These are phyloP conservation scores for Microhierax caerulescens DNA, from an alignment of 2,797 vertebrate genomes.

Conservation along the genomic window DNA sequence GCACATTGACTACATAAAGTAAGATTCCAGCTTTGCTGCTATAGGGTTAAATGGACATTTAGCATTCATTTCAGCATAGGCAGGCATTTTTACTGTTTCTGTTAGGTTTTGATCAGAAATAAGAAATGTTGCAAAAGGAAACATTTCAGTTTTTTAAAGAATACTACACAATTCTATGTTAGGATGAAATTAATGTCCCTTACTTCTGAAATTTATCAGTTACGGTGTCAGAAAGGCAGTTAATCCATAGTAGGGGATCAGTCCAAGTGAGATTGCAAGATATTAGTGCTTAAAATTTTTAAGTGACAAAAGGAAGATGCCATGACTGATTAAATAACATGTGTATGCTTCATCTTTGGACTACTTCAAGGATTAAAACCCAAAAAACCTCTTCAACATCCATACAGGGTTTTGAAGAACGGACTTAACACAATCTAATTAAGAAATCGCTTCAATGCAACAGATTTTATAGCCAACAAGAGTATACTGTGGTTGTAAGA, in stretches of 20 bases:
- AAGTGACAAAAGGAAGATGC: not conserved
- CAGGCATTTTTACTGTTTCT: not conserved
- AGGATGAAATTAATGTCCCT: not conserved
- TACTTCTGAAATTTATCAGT: not conserved
- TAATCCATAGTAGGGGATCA: not conserved
- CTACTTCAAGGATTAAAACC: not conserved
- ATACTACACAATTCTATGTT: not conserved
- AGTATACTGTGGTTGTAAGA: not conserved
- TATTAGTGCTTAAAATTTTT: not conserved
- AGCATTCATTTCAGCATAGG: not conserved
- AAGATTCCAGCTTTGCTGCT: not conserved
- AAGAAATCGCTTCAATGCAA: not conserved
- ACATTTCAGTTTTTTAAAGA: not conserved
- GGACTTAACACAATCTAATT: not conserved
- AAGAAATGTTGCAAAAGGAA: not conserved
- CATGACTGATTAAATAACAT: not conserved
- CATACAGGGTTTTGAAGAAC: not conserved
- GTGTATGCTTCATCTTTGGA: not conserved
- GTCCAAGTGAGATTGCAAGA: not conserved
- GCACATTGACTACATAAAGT: not conserved
- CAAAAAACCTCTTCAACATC: not conserved
- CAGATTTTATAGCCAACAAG: not conserved
- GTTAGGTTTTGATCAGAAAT: not conserved
- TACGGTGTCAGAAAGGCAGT: not conserved
- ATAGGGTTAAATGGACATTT: not conserved